These are phyloP conservation scores for Cepaea nemoralis DNA, from an alignment of 1,140 invertebrate genomes.

Conservation along the genomic window DNA sequence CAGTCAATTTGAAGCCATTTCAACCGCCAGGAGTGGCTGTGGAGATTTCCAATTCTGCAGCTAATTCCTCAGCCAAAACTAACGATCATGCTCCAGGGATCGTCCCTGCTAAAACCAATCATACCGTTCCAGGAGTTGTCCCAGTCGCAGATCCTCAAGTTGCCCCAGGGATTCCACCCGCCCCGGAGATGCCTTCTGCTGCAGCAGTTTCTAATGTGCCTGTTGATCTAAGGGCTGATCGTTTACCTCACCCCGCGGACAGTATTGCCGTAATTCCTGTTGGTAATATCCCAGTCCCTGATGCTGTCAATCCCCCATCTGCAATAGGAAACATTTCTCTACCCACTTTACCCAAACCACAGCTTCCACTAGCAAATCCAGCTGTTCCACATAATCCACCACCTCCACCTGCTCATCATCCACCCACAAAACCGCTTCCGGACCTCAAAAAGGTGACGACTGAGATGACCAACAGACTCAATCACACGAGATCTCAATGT, in stretches of 20 bases:
- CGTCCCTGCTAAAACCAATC: not conserved
- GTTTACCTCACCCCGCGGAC: too few species aligned
- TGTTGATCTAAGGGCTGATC: too few species aligned
- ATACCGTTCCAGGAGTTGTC: not conserved
- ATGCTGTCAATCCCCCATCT: too few species aligned
- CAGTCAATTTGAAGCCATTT: not conserved
- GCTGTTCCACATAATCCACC: not conserved
- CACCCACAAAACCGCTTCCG: slow-evolving; percentile 1
- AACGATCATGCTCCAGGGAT: not conserved
- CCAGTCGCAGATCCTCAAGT: not conserved
- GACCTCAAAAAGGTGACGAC: not conserved
- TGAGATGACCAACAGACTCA: not conserved
- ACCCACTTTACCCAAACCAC: not conserved
- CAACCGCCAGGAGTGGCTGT: not conserved
- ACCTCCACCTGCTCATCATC: not conserved
- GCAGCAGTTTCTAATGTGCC: too few species aligned
- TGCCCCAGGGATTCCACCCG: too few species aligned
- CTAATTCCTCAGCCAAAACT: not conserved
- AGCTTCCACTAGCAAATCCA: not conserved
- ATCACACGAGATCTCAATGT: slow-evolving; percentile 15
- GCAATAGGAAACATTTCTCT: not conserved
- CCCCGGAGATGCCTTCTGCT: too few species aligned
- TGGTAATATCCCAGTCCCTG: too few species aligned
- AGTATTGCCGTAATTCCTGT: not conserved
- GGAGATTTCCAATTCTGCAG: too few species aligned